Percentiles rank a stretch among this genome's conserved stretches.
Conservation (phyloP, 2,113 vertebrate species). For the Melanocharis versteri region DNA sequence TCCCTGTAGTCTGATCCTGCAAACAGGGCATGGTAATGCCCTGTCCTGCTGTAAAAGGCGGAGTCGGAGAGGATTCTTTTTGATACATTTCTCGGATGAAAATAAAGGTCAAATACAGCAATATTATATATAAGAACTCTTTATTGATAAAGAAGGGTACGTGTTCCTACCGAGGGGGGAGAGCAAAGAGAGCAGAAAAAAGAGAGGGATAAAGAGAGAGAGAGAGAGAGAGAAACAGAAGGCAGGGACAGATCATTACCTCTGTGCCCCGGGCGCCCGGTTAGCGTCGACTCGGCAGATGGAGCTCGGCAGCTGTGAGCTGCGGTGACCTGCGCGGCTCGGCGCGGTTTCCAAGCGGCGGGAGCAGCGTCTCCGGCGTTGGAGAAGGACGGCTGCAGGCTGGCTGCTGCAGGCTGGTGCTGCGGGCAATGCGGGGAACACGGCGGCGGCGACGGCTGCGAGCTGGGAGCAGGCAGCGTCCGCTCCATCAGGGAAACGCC, state of each 20-base stretch:
- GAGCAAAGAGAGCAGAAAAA: too few species aligned
- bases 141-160: too few species aligned
- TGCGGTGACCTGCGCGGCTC: neutral
- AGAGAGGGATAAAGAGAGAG: neutral
- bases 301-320: neutral
- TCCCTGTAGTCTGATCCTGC: neutral
- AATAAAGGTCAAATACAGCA: neutral
- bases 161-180: rapidly evolving
- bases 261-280: neutral
- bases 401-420: too few species aligned
- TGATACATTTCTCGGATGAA: neutral
- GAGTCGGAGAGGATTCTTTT: neutral
- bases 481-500: too few species aligned
- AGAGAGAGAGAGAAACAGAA: neutral
- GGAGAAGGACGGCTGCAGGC: too few species aligned
- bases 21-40: neutral
- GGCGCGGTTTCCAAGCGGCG: neutral
- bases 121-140: neutral
- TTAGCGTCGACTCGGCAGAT: rapidly evolving
- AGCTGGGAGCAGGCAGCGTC: neutral
- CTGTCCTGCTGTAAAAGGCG: neutral
- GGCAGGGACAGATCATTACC: neutral
- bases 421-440: too few species aligned
- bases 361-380: too few species aligned
- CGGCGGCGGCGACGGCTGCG: neutral